Evolutionary conservation across 2,888 invertebrate genomes (phyloP).

Genomic region (Agrotis segetum): DNA sequence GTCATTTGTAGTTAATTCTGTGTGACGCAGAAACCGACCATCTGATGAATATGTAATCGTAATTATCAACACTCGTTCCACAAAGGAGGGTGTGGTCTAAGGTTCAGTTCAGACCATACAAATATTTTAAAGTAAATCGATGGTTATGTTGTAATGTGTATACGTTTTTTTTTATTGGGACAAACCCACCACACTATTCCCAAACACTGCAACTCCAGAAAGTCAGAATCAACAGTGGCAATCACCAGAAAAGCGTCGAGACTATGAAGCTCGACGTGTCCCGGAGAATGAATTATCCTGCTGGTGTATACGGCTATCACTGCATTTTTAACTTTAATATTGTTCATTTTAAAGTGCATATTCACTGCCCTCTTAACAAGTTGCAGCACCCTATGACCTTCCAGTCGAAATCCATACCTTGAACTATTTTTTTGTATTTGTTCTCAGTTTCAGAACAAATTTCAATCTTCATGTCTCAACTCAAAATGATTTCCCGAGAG

Average conservation of each 20-base stretch:
- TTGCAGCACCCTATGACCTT: not conserved
- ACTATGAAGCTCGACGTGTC: no score
- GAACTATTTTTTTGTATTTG: no score
- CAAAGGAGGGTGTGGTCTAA: slow-evolving; percentile 63
- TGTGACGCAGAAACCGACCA: slow-evolving; percentile 66
- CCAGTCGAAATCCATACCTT: no score
- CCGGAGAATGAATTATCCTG: no score
- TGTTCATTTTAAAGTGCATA: slow-evolving; percentile 13
- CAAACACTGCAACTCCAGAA: no score
- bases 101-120: slow-evolving; percentile 25
- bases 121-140: slow-evolving; percentile 71
- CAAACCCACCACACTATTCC: no score
- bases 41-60: slow-evolving; percentile 79
- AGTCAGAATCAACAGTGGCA: no score
- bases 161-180: no score
- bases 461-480: slow-evolving; percentile 23
- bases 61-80: slow-evolving; percentile 67
- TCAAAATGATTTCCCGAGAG: slow-evolving; percentile 51
- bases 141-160: no score
- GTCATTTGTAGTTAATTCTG: slow-evolving; percentile 69
- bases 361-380: not conserved
- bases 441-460: no score
- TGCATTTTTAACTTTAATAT: slow-evolving; percentile 31
- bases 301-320: slow-evolving; percentile 32
- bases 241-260: no score